Evolutionary conservation across 2,888 invertebrate species (phyloP), one percentile per base, ranked within the genome.

Genomic region (Zele albiditarsus): DNA sequence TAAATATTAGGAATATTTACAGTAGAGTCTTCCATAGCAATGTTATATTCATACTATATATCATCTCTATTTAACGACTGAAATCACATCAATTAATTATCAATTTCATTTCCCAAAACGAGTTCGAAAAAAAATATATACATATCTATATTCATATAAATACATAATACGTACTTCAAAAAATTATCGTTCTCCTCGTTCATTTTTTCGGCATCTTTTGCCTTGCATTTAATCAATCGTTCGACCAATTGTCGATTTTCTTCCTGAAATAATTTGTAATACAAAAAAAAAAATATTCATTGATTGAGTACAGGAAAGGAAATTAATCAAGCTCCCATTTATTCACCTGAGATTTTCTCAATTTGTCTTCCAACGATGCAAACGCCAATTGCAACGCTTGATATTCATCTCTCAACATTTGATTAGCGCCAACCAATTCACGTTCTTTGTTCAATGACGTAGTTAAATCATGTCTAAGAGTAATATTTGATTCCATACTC

Each of bases 161-260:
- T 27, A 25, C 12, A 10, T 53, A 12, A 33, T 69, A 25, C 94
- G 93, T 92, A 97, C 96, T 95, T 96, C 82, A 96, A 90, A 88
- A 96, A 95, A 88, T 94, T 95, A 89, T 98, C 98, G 91, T 98
- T 98, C 90, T 98, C 98, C 90, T 96, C 96, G 87, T 99, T 99
- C 93, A 99, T 93, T 90, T 95, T 95, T 86, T 98, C 98, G 0
- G 98, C 98, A 91, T 98, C 98, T 90, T 95, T 95, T 68, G 96
- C 94, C 90, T 99, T 98, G 88, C 96, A 95, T 82, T 95, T 95
- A 89, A 98, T 96, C 83, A 98, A 92, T 82, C 97, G 92, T 80
- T 97, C 96, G 75, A 97, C 92, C 80, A 98, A 90, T 79, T 95
- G 92, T 57, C 94, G 92, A 90, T 97, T 96, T 91, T 98, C 97